Evolutionary conservation across 2,888 invertebrate species (phyloP).

Genomic region (Brenthis hecate): DNA sequence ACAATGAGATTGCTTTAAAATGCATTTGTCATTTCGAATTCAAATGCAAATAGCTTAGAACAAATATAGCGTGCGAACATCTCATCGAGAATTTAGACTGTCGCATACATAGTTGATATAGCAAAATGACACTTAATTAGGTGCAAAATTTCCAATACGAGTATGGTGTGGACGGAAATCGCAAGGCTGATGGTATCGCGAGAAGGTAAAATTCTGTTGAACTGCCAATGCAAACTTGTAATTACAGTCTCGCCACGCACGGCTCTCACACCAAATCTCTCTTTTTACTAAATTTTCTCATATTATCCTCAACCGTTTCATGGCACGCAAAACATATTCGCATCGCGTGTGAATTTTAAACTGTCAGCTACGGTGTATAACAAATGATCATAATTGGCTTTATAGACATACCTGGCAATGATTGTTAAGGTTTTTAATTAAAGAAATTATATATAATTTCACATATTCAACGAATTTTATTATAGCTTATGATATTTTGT

Average conservation of each 20-base stretch:
- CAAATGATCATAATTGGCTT: conserved; percentile 43
- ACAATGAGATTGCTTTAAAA: conserved; percentile 66
- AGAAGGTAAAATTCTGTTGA: conserved; percentile 60
- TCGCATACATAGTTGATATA: conserved; percentile 23
- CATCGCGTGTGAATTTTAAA: conserved; percentile 71
- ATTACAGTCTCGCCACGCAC: conserved; percentile 70
- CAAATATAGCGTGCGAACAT: conserved; percentile 61
- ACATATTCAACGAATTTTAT: conserved; percentile 9
- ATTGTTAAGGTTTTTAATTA: conserved; percentile 27
- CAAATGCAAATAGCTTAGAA: conserved; percentile 55
- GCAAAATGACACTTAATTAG: conserved; percentile 59
- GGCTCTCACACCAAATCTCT: conserved; percentile 57
- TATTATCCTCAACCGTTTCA: conserved; percentile 64
- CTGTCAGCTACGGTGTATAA: conserved; percentile 62
- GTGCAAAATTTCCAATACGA: conserved; percentile 62
- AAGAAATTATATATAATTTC: not conserved
- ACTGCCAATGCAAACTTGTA: conserved; percentile 63
- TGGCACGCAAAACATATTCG: conserved; percentile 72
- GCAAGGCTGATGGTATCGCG: conserved; percentile 62
- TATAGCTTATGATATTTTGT: conserved; percentile 7
- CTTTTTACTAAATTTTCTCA: conserved; percentile 69
- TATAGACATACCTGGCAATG: conserved; percentile 38
- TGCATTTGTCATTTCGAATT: conserved; percentile 66
- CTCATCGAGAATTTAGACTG: conserved; percentile 40
- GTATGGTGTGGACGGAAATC: conserved; percentile 52